Evolutionary conservation across 2,797 vertebrate genomes (phyloP).

Genomic region (Gymnocypris eckloni): DNA sequence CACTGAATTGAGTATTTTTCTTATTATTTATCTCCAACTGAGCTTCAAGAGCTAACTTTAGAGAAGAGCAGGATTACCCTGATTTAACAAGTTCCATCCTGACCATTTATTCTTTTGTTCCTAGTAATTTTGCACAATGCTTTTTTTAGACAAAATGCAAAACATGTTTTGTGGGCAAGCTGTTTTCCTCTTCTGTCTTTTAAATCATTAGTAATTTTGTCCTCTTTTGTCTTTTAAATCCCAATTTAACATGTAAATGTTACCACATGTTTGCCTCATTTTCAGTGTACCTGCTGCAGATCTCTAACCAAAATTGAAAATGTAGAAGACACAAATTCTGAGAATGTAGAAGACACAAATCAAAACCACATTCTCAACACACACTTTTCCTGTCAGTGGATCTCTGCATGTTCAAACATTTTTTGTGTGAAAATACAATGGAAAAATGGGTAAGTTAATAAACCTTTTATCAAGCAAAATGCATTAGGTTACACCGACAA

Average conservation of each 20-base stretch:
- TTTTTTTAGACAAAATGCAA: not conserved
- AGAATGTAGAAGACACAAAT: slow-evolving; percentile 12
- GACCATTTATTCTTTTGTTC: not conserved
- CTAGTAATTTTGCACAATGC: not conserved
- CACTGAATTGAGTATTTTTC: slow-evolving; percentile 14
- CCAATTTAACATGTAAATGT: not conserved
- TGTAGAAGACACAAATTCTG: too few species aligned
- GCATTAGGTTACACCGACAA: not conserved
- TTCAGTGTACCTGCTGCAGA: not conserved
- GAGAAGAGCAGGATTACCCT: not conserved
- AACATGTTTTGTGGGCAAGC: not conserved
- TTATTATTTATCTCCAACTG: not conserved
- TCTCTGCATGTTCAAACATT: slow-evolving; percentile 12
- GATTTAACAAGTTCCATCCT: not conserved
- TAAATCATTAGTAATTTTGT: not conserved
- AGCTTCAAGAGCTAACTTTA: slow-evolving; percentile 1
- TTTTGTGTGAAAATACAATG: slow-evolving; percentile 16
- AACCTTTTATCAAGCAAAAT: not conserved
- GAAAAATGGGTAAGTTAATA: not conserved
- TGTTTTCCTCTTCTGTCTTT: not conserved
- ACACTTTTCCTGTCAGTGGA: slow-evolving; percentile 24
- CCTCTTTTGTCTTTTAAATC: not conserved
- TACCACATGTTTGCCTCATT: not conserved
- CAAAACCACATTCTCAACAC: slow-evolving; percentile 38
- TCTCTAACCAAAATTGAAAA: not conserved